Evolutionary conservation across 2,113 vertebrate genomes (phyloP), one percentile per base, ranked within the genome.

Genomic region (Varanus salvator): DNA sequence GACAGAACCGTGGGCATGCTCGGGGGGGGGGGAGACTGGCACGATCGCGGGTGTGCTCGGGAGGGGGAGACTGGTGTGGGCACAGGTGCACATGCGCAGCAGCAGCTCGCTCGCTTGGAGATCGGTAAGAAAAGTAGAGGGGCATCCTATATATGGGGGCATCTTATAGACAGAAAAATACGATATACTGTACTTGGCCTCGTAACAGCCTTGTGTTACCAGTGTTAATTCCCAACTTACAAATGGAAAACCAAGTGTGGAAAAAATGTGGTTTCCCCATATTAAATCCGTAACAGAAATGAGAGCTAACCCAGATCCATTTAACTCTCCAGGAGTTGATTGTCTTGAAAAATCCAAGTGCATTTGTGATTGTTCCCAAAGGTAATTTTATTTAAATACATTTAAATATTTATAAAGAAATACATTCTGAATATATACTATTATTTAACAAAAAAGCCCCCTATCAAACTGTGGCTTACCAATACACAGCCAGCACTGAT

Each of bases 401-500:
- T 54, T 8, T 12, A 54, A 54, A 8, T 54, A 54, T 54, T 54
- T 54, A 54, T 54, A 54, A 44, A 44, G 38, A 44, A 54, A 54
- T 54, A 54, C 54, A 48, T 29, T 84, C 52, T 78, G 87, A 77
- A 87, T 60, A 57, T 17, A n/a, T 68, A 60, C 25, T 12, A 38
- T 31, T 29, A 83, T 74, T 64, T 21, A 54, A 68, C 19, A 92
- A 52, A 68, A 14, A 15, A 15, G 8, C 2, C 60, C 11, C 60
- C 17, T 4, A 21, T 64, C 60, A 74, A 81, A 27, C 69, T 66
- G 0, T 68, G 3, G 14, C 97, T 96, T 94, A 99, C 99, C 99
- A 1, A 99, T 97, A 95, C 99, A 99, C 48, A 99, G 97, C 99
- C 99, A 99, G 96, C 99, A 99, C 7, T 99, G 99, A 95, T 99